phyloP scores from a whole-genome alignment of 2,888 invertebrate species.

The Acrocyrtus sp. region DNA sequence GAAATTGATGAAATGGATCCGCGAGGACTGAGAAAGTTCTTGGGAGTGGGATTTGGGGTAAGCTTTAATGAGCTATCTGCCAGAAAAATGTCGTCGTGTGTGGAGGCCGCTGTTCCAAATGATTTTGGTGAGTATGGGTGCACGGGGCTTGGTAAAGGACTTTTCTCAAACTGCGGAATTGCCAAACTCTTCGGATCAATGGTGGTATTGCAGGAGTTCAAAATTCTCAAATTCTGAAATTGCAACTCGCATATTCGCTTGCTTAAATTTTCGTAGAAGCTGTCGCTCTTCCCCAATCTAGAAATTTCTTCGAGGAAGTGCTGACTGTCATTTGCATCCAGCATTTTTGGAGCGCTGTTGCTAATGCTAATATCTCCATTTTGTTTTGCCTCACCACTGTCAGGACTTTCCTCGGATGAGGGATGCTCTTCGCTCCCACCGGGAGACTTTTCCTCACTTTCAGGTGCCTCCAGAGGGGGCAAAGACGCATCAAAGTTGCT shows the following conservation, averaged over 20 bases:
- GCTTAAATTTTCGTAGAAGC: slow-evolving; percentile 61
- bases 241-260: slow-evolving; percentile 62
- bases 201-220: slow-evolving; percentile 59
- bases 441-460: slow-evolving; percentile 11
- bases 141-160: slow-evolving; percentile 60
- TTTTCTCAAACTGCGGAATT: slow-evolving; percentile 51
- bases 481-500: slow-evolving; percentile 8
- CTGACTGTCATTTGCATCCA: slow-evolving; percentile 62
- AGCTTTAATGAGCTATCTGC: slow-evolving; percentile 31
- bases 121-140: slow-evolving; percentile 32
- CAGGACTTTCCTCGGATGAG: background rate
- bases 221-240: slow-evolving; percentile 61
- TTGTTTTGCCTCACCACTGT: background rate
- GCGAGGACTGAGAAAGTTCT: slow-evolving; percentile 44
- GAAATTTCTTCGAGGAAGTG: slow-evolving; percentile 62
- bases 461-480: slow-evolving; percentile 20
- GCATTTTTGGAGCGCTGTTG: slow-evolving; percentile 37
- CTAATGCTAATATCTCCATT: background rate
- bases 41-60: slow-evolving; percentile 43
- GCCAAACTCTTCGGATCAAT: slow-evolving; percentile 56
- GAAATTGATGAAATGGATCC: slow-evolving; percentile 26
- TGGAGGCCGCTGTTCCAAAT: background rate
- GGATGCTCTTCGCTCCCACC: background rate
- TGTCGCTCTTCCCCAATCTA: slow-evolving; percentile 60
- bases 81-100: slow-evolving; percentile 11